Percentiles rank a stretch among this genome's conserved stretches.
These are phyloP conservation scores for Pantherophis alleghaniensis DNA, from an alignment of 2,797 vertebrate genomes.

Conservation along the genomic window DNA sequence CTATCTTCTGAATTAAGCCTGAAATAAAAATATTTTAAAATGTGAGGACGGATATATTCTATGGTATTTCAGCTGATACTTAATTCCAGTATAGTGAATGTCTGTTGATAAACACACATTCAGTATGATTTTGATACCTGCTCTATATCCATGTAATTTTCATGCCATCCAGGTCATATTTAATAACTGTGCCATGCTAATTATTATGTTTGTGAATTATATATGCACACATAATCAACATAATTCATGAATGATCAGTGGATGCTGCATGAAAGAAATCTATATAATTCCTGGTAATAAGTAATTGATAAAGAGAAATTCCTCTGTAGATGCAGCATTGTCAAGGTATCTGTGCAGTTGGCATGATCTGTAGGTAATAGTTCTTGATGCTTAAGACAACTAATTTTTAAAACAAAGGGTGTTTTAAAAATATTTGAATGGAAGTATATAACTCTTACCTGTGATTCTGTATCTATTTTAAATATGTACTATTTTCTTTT, in stretches of 20 bases:
- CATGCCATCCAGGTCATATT: background rate
- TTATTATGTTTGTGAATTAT: background rate
- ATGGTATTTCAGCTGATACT: background rate
- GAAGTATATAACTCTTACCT: background rate
- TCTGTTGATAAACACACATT: background rate
- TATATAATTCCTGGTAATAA: background rate
- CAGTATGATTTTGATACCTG: background rate
- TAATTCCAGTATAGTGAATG: background rate
- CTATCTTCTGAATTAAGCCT: background rate
- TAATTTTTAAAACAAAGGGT: background rate
- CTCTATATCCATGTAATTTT: background rate
- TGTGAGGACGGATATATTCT: background rate
- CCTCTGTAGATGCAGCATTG: background rate
- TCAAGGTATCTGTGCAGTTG: no score
- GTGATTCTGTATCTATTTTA: background rate
- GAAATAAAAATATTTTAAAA: background rate
- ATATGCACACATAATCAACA: background rate
- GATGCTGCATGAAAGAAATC: background rate
- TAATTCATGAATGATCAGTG: background rate
- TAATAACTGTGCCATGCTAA: background rate
- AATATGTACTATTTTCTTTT: slow-evolving; percentile 36
- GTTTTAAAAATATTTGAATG: background rate
- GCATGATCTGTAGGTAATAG: background rate
- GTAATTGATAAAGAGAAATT: background rate
- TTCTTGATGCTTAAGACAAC: slow-evolving; percentile 18